Conservation (phyloP, 2,888 invertebrate genomes). For the Ctenicera cuprea region DNA sequence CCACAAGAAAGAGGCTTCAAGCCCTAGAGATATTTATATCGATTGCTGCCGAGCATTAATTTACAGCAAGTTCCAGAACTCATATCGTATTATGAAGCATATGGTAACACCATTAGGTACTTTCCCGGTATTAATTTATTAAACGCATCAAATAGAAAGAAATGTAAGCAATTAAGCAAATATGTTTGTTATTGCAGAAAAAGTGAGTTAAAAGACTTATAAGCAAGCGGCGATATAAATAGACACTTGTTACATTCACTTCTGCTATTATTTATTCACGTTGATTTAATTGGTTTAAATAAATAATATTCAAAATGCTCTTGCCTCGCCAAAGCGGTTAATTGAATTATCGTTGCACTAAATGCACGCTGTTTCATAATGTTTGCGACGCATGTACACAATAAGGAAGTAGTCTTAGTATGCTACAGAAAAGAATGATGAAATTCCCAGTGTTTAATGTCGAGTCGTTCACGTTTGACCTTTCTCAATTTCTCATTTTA, state of each 20-base stretch:
- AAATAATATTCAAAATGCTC: not conserved
- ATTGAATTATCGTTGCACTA: not conserved
- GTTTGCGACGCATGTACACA: not conserved
- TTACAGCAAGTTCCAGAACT: too few relatives aligned
- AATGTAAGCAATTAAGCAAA: too few relatives aligned
- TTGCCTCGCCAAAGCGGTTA: not conserved
- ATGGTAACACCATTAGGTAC: too few relatives aligned
- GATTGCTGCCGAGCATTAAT: too few relatives aligned
- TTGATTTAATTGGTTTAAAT: not conserved
- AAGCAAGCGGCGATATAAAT: not conserved
- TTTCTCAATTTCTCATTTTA: conserved; percentile 8
- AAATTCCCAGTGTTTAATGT: not conserved
- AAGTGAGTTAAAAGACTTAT: not conserved
- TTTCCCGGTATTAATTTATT: too few relatives aligned
- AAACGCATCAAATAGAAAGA: too few relatives aligned
- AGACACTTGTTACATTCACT: not conserved
- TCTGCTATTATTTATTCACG: not conserved
- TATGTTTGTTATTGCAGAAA: conserved; percentile 1
- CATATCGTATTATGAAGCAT: too few relatives aligned
- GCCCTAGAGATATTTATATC: too few relatives aligned
- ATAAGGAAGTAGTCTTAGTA: conserved; percentile 18
- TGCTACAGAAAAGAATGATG: conserved; percentile 16
- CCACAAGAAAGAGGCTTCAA: too few relatives aligned
- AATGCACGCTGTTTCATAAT: not conserved
- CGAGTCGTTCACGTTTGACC: conserved; percentile 14